These are phyloP conservation scores for Sebastes ruberrimus DNA, from an alignment of 2,797 vertebrate genomes.

Conservation along the genomic window DNA sequence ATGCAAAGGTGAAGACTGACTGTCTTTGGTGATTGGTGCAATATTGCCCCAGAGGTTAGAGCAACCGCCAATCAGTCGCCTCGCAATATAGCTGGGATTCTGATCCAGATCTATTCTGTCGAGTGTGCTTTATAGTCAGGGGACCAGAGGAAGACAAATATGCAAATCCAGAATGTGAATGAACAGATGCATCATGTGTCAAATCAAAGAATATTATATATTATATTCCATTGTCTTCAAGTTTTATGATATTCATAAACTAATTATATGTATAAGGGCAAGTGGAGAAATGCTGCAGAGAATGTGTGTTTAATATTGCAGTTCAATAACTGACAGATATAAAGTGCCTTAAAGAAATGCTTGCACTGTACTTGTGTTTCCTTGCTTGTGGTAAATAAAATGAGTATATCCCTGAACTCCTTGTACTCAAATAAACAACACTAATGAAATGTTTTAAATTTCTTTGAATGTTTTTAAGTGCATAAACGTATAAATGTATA, in stretches of 20 bases:
- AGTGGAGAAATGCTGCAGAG: conserved; percentile 19
- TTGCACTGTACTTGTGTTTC: not conserved
- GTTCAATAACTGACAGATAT: conserved; percentile 21
- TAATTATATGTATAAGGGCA: not conserved
- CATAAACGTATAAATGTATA: not conserved
- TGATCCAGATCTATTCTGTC: conserved; percentile 19
- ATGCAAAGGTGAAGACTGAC: conserved; percentile 66
- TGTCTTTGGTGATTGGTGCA: conserved; percentile 59
- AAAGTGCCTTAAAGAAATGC: conserved; percentile 5
- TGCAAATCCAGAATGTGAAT: not conserved
- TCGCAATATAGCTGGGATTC: conserved; percentile 20
- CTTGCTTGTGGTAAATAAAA: conserved; percentile 3
- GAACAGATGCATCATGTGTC: not conserved
- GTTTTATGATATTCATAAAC: not conserved
- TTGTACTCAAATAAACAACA: not conserved
- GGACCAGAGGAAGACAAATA: not conserved
- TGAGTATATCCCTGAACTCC: too few relatives aligned
- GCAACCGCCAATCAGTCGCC: conserved; percentile 54
- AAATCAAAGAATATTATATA: not conserved
- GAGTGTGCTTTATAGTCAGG: conserved; percentile 3
- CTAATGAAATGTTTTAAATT: not conserved
- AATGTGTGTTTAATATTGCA: conserved; percentile 26
- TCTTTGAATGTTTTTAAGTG: not conserved
- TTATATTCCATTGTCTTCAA: not conserved
- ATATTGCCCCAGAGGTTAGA: conserved; percentile 29